Conservation (phyloP, 2,888 invertebrate genomes). For the Melieria picta region DNA sequence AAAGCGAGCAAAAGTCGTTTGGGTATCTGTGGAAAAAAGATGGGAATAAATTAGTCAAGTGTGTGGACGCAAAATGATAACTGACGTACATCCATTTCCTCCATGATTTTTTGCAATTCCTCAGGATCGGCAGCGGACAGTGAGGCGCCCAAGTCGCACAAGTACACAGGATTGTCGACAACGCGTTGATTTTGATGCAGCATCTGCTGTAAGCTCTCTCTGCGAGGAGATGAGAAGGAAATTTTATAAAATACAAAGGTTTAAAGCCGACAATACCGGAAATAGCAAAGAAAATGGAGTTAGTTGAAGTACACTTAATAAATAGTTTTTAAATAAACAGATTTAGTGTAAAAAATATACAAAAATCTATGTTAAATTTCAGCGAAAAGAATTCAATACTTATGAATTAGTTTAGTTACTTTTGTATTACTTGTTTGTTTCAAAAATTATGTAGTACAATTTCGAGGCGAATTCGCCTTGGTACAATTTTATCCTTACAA, state of each 20-base stretch:
- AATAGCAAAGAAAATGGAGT: too few relatives aligned
- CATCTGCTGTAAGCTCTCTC: slow-evolving; percentile 98
- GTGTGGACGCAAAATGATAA: not conserved
- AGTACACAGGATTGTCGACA: slow-evolving; percentile 97
- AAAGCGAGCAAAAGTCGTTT: slow-evolving; percentile 91
- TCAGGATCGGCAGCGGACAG: slow-evolving; percentile 90
- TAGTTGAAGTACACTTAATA: too few relatives aligned
- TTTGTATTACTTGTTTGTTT: too few relatives aligned
- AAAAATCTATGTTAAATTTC: too few relatives aligned
- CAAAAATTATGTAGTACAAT: too few relatives aligned
- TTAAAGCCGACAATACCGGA: too few relatives aligned
- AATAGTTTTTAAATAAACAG: too few relatives aligned
- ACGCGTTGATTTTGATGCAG: slow-evolving; percentile 95
- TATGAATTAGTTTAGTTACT: too few relatives aligned
- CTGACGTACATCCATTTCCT: slow-evolving; percentile 91
- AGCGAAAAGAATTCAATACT: too few relatives aligned
- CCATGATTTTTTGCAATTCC: slow-evolving; percentile 92
- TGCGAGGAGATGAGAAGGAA: slow-evolving; percentile 51
- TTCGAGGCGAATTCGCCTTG: too few relatives aligned
- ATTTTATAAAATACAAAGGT: not conserved
- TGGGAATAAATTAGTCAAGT: not conserved
- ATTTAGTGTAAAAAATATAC: too few relatives aligned
- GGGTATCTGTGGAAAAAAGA: slow-evolving; percentile 76
- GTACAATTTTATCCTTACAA: too few relatives aligned
- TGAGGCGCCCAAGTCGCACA: slow-evolving; percentile 96